Percentiles rank a stretch among this genome's conserved stretches.
Conservation (phyloP, 2,113 vertebrate genomes). For the Shinisaurus crocodilurus region DNA sequence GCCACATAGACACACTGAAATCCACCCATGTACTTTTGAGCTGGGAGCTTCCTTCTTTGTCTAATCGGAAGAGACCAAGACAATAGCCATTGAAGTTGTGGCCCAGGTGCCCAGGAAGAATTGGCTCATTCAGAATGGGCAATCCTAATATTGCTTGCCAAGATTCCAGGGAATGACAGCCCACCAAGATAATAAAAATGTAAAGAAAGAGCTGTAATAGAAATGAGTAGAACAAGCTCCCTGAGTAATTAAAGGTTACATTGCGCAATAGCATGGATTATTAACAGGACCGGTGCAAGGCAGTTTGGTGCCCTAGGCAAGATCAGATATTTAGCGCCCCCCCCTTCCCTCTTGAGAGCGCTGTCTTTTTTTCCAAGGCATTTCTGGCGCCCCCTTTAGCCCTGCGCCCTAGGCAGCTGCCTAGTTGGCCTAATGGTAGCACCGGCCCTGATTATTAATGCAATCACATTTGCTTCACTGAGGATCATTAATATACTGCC, state of each 20-base stretch:
- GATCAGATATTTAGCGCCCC: too few species aligned
- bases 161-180: background rate
- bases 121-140: background rate
- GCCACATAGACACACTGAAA: background rate
- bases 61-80: background rate
- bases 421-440: too few species aligned
- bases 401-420: too few species aligned
- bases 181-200: background rate
- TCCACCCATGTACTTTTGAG: background rate
- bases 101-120: background rate
- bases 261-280: constrained; percentile 7
- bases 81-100: background rate
- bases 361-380: too few species aligned
- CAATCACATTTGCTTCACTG: constrained; percentile 26
- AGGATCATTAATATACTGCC: constrained; percentile 2
- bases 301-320: too few species aligned
- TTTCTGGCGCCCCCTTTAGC: too few species aligned
- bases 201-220: background rate
- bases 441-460: constrained; percentile 36
- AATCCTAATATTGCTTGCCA: background rate
- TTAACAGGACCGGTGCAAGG: too few species aligned
- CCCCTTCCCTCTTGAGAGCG: too few species aligned
- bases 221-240: background rate
- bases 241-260: constrained; percentile 30
- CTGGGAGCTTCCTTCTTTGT: background rate